Conservation (phyloP, 2,113 vertebrate genomes). For the Donacobius atricapilla region DNA sequence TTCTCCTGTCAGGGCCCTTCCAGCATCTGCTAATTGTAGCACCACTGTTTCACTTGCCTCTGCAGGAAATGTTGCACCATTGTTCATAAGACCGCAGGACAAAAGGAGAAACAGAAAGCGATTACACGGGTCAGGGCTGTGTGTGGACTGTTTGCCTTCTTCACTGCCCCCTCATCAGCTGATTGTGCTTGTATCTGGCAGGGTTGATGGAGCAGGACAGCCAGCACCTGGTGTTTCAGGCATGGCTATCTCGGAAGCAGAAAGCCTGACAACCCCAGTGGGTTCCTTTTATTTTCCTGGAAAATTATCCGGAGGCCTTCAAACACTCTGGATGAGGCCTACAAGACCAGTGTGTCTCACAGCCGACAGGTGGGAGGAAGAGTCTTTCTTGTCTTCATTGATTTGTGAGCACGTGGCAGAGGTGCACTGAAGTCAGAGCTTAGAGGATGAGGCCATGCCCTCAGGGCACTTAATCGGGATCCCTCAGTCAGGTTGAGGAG, state of each 20-base stretch:
- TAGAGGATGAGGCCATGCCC: neutral
- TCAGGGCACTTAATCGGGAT: neutral
- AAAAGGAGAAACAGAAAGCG: neutral
- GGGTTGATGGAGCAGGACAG: neutral
- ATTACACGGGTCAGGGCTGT: neutral
- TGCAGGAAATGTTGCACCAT: neutral
- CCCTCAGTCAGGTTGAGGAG: neutral
- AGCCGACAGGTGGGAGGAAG: neutral
- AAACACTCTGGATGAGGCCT: neutral
- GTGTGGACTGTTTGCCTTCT: neutral
- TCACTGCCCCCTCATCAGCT: neutral
- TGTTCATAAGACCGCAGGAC: neutral
- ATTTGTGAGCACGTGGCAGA: neutral
- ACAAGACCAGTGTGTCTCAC: neutral
- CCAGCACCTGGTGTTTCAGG: neutral
- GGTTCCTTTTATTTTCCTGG: neutral
- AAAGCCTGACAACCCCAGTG: neutral
- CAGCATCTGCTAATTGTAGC: neutral
- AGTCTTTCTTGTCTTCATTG: neutral
- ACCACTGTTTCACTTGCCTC: neutral
- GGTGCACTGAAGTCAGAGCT: neutral
- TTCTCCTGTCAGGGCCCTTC: neutral
- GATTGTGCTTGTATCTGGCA: neutral
- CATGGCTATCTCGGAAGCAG: neutral
- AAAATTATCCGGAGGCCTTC: neutral